phyloP scores from a whole-genome alignment of 2,888 invertebrate species.

The Mechanitis mazaeus region DNA sequence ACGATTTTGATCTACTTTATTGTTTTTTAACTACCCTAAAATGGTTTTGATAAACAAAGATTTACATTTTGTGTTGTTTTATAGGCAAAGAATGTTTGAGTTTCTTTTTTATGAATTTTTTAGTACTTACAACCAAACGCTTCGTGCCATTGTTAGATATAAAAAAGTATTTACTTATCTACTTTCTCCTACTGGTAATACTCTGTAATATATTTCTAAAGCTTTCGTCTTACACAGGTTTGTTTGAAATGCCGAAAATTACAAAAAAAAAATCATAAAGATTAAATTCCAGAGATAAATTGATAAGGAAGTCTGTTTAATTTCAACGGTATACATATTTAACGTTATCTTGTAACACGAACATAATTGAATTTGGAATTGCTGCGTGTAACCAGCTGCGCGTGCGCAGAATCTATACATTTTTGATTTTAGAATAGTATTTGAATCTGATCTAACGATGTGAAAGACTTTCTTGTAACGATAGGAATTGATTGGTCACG shows the following conservation, averaged over 20 bases:
- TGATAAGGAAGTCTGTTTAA: no score
- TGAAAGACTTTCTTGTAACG: slow-evolving; percentile 15
- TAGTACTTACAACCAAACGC: no score
- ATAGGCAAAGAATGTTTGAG: slow-evolving; percentile 10
- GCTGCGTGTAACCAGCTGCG: slow-evolving; percentile 19
- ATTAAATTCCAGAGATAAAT: no score
- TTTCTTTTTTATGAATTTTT: not conserved
- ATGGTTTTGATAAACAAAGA: slow-evolving; percentile 25
- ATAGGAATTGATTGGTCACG: slow-evolving; percentile 18
- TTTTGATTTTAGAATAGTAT: slow-evolving; percentile 19
- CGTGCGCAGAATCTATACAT: slow-evolving; percentile 22
- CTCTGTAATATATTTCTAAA: no score
- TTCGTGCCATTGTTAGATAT: no score
- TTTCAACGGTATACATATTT: not conserved
- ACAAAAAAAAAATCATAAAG: no score
- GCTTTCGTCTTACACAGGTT: no score
- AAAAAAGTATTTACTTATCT: no score
- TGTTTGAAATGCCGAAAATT: no score
- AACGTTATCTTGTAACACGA: slow-evolving; percentile 14
- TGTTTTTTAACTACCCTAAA: slow-evolving; percentile 25
- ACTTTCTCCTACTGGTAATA: no score
- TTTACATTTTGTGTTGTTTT: slow-evolving; percentile 16
- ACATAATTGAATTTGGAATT: slow-evolving; percentile 25
- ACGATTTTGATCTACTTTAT: slow-evolving; percentile 22
- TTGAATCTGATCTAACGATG: slow-evolving; percentile 12